Evolutionary conservation across 2,888 invertebrate species (phyloP).

Genomic region (Microctonus hyperodae): DNA sequence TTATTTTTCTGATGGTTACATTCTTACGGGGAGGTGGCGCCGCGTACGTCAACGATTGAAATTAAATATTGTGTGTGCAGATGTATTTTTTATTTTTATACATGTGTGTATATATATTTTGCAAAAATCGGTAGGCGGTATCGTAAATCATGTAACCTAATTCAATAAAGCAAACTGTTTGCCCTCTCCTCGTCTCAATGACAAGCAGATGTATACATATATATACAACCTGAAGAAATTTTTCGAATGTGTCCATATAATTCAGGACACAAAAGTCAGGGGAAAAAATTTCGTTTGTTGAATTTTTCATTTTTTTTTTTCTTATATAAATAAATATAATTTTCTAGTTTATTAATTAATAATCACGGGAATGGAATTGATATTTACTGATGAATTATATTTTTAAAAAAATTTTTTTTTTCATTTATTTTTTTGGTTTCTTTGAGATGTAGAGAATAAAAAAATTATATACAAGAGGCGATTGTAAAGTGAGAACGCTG

Average conservation of each 20-base stretch:
- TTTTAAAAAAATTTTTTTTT: too few relatives aligned
- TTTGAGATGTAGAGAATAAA: too few relatives aligned
- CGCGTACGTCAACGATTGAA: not conserved
- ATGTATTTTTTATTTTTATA: not conserved
- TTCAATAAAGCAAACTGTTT: constrained; percentile 54
- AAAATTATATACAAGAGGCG: not conserved
- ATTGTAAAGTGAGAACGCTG: constrained; percentile 44
- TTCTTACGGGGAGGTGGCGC: not conserved
- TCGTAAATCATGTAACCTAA: constrained; percentile 57
- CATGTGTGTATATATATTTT: not conserved
- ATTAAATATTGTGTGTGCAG: not conserved
- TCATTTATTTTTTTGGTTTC: too few relatives aligned
- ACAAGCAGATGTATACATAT: constrained; percentile 38
- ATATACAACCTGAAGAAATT: constrained; percentile 53
- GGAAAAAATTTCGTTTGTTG: too few relatives aligned
- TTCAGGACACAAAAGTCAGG: constrained; percentile 42
- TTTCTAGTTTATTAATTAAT: too few relatives aligned
- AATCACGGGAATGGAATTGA: too few relatives aligned
- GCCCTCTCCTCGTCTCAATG: constrained; percentile 46
- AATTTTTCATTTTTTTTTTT: too few relatives aligned
- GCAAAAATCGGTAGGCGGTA: constrained; percentile 49
- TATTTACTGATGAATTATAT: too few relatives aligned
- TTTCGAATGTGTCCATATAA: constrained; percentile 55
- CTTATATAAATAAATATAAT: too few relatives aligned
- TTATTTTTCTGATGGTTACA: not conserved